Percentiles rank a stretch among this genome's conserved stretches.
Conservation (phyloP, 2,797 vertebrate species). For the Podargus strigoides region DNA sequence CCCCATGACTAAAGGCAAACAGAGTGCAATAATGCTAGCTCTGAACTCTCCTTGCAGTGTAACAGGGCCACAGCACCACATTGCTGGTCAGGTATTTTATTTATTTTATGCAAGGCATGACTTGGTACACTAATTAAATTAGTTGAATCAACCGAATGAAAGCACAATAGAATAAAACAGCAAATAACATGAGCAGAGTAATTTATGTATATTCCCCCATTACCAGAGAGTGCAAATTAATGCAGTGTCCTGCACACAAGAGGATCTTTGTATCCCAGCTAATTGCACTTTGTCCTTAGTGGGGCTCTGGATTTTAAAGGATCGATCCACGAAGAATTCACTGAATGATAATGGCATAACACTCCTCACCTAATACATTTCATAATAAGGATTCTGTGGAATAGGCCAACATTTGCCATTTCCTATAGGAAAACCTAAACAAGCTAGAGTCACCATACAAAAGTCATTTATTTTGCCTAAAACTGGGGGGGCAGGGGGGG, state of each 20-base stretch:
- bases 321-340: background rate
- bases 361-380: background rate
- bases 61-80: background rate
- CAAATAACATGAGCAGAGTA: background rate
- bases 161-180: background rate
- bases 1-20: background rate
- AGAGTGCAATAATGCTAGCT: background rate
- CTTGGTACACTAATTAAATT: background rate
- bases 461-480: background rate
- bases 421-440: background rate
- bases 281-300: background rate
- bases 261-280: background rate
- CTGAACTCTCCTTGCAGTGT: background rate
- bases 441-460: background rate
- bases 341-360: background rate
- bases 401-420: background rate
- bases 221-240: too few relatives aligned
- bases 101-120: background rate
- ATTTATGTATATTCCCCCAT: background rate
- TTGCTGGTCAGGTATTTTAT: background rate
- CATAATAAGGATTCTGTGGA: background rate
- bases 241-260: background rate
- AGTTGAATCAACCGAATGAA: background rate
- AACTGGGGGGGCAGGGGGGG: too few relatives aligned
- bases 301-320: background rate